These are phyloP conservation scores for Scelioninae gen. 2 DNA, from an alignment of 2,888 invertebrate genomes.

Conservation along the genomic window DNA sequence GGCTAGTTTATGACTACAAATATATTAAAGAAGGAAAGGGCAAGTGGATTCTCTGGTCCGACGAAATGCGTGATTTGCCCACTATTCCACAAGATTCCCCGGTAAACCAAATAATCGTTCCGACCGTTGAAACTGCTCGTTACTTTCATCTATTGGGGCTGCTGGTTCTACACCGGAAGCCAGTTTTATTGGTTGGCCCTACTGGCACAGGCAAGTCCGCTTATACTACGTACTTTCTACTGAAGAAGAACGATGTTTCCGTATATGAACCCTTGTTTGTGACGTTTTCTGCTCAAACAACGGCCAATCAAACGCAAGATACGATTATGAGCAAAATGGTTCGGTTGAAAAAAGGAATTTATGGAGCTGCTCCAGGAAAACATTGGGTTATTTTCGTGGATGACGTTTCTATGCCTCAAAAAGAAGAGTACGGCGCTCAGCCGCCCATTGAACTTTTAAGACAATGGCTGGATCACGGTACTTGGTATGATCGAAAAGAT, in stretches of 20 bases:
- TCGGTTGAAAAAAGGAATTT: conserved; percentile 88
- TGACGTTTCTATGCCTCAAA: conserved; percentile 94
- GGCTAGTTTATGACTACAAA: conserved; percentile 91
- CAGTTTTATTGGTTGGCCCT: conserved; percentile 91
- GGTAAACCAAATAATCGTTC: conserved; percentile 95
- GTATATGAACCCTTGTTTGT: conserved; percentile 90
- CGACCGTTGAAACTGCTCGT: conserved; percentile 92
- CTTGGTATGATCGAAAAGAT: conserved; percentile 92
- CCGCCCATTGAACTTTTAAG: conserved; percentile 94
- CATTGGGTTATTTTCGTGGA: conserved; percentile 94
- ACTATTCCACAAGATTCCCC: conserved; percentile 91
- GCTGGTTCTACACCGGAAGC: conserved; percentile 87
- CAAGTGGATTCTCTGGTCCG: conserved; percentile 93
- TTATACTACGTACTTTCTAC: conserved; percentile 89
- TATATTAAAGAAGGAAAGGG: conserved; percentile 94
- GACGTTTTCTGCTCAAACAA: conserved; percentile 95
- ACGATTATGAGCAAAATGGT: conserved; percentile 96
- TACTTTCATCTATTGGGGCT: conserved; percentile 87
- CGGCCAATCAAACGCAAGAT: conserved; percentile 95
- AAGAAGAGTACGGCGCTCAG: conserved; percentile 93
- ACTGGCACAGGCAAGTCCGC: conserved; percentile 97
- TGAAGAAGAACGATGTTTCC: conserved; percentile 86
- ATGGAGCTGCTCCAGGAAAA: conserved; percentile 69
- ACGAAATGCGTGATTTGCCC: conserved; percentile 84
- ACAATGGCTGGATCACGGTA: conserved; percentile 92